Conservation (phyloP, 2,888 invertebrate genomes). For the Petrophora chlorosata region DNA sequence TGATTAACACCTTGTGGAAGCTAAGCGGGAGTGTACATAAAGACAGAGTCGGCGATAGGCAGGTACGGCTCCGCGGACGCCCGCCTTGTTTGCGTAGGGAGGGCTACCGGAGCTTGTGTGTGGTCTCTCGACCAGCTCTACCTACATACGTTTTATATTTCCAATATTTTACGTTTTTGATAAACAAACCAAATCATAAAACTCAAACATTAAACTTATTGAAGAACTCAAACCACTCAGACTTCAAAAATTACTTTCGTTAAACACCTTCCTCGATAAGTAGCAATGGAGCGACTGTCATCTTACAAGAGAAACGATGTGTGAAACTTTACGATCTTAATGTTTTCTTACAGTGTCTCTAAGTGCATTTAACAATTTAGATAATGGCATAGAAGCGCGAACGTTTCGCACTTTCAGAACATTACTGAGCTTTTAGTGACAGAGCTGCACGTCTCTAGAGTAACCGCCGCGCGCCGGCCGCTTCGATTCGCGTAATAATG, state of each 20-base stretch:
- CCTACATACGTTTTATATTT: slow-evolving; percentile 39
- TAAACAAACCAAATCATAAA: slow-evolving; percentile 27
- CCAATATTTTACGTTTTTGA: slow-evolving; percentile 38
- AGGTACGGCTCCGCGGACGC: slow-evolving; percentile 58
- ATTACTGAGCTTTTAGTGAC: slow-evolving; percentile 59
- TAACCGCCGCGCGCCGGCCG: too few relatives aligned
- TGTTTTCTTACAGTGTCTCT: slow-evolving; percentile 51
- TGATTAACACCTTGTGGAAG: slow-evolving; percentile 66
- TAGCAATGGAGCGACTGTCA: slow-evolving; percentile 42
- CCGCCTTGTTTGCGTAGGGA: slow-evolving; percentile 69
- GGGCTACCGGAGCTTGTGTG: slow-evolving; percentile 65
- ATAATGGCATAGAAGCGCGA: slow-evolving; percentile 63
- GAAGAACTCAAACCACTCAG: slow-evolving; percentile 10
- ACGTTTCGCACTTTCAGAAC: slow-evolving; percentile 56
- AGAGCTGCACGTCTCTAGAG: slow-evolving; percentile 47
- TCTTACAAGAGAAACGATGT: slow-evolving; percentile 47
- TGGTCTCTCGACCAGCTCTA: slow-evolving; percentile 72
- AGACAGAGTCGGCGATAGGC: slow-evolving; percentile 53
- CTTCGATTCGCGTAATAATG: slow-evolving; percentile 64
- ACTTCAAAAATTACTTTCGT: slow-evolving; percentile 27
- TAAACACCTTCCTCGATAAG: slow-evolving; percentile 39
- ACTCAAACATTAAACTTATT: slow-evolving; percentile 13
- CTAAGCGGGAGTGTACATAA: slow-evolving; percentile 66
- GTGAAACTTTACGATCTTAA: slow-evolving; percentile 51
- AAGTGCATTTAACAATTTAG: slow-evolving; percentile 76